phyloP scores from a whole-genome alignment of 2,113 vertebrate species.

The Pomatostomus ruficeps region DNA sequence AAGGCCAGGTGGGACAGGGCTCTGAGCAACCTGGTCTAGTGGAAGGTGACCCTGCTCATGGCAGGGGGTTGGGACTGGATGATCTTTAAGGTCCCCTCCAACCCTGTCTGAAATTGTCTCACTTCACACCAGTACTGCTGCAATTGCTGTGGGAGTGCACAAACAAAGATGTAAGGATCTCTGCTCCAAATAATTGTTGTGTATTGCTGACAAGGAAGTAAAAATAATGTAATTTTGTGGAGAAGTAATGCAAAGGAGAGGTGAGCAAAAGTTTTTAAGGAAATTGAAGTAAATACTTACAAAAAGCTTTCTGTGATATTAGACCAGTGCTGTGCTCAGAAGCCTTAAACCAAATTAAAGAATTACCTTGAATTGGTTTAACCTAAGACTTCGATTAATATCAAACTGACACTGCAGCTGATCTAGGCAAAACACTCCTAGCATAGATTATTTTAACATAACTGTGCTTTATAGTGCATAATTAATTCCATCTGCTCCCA shows the following conservation, averaged over 20 bases:
- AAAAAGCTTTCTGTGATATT: background rate
- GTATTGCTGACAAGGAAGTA: background rate
- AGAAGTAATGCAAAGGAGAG: background rate
- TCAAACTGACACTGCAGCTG: background rate
- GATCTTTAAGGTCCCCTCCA: background rate
- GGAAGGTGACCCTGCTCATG: background rate
- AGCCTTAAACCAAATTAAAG: background rate
- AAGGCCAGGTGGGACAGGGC: background rate
- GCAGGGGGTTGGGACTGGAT: too few species aligned
- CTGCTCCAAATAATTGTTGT: background rate
- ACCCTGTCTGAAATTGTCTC: background rate
- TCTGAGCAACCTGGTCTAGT: background rate
- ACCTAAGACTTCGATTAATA: background rate
- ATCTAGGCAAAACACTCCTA: background rate
- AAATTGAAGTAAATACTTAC: background rate
- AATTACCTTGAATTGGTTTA: background rate
- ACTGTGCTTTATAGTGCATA: background rate
- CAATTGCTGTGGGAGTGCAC: background rate
- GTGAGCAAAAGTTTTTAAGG: background rate
- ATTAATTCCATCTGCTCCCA: background rate
- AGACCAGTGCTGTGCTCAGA: background rate
- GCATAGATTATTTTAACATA: background rate
- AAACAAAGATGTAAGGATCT: background rate
- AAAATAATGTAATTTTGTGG: background rate
- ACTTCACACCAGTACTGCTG: background rate